Conservation (phyloP, 2,113 vertebrate genomes). For the Sebastes fasciatus region DNA sequence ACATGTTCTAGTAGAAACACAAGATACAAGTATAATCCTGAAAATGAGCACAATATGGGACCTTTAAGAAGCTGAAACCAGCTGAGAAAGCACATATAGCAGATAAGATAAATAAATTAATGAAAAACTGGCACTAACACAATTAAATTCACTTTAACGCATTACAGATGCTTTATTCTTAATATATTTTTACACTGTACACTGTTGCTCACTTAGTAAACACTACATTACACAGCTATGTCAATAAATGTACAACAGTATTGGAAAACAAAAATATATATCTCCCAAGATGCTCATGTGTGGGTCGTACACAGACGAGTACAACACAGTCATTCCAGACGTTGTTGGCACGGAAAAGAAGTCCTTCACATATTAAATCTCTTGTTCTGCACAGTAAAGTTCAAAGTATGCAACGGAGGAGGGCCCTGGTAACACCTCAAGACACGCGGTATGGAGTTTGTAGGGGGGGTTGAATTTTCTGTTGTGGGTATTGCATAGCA, state of each 20-base stretch:
- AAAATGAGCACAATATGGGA: too few relatives aligned
- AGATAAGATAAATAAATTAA: background rate
- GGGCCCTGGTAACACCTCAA: conserved; percentile 43
- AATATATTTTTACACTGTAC: conserved; percentile 88
- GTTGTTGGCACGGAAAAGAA: conserved; percentile 81
- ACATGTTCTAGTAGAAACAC: too few relatives aligned
- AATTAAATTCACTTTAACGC: conserved; percentile 61
- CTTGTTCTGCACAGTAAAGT: conserved; percentile 63
- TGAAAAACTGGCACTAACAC: conserved; percentile 3
- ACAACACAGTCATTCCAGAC: conserved; percentile 77
- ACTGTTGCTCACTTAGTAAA: conserved; percentile 85
- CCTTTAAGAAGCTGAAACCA: background rate
- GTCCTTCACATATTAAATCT: conserved; percentile 77
- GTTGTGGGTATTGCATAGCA: conserved; percentile 86
- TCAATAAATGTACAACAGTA: conserved; percentile 82
- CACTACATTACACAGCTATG: conserved; percentile 85
- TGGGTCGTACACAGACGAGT: conserved; percentile 69
- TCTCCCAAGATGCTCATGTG: conserved; percentile 80
- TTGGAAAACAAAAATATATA: conserved; percentile 83
- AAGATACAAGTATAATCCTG: too few relatives aligned
- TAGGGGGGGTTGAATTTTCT: conserved; percentile 46
- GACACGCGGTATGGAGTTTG: conserved; percentile 45
- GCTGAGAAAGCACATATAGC: background rate
- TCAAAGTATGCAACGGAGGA: conserved; percentile 56
- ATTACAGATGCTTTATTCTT: conserved; percentile 82